Conservation (phyloP, 2,797 vertebrate genomes). For the Channallabes apus region DNA sequence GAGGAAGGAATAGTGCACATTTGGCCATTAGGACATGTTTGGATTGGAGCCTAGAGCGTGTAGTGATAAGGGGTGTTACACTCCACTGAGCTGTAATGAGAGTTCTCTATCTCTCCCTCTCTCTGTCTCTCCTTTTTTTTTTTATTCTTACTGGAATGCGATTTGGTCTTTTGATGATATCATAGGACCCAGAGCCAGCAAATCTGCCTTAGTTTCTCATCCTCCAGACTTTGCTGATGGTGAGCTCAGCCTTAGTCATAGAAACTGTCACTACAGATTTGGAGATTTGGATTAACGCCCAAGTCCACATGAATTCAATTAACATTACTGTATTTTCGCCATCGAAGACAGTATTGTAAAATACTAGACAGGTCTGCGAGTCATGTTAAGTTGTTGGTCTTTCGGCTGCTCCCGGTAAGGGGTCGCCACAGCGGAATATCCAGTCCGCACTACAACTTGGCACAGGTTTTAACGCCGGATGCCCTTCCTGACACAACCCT, state of each 20-base stretch:
- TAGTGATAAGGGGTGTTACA: slow-evolving; percentile 21
- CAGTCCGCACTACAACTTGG: too few species aligned
- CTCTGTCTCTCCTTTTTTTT: too few species aligned
- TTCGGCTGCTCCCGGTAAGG: too few species aligned
- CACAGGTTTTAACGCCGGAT: too few species aligned
- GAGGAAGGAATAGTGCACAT: background rate
- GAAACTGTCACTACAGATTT: background rate
- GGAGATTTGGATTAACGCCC: background rate
- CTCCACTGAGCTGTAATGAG: slow-evolving; percentile 30
- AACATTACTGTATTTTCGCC: background rate
- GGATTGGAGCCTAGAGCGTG: background rate
- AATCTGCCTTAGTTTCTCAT: background rate
- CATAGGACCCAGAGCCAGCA: slow-evolving; percentile 20
- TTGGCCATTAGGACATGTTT: slow-evolving; percentile 14
- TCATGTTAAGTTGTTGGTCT: background rate
- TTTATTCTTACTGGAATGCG: background rate
- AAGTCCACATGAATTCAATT: background rate
- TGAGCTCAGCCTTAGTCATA: slow-evolving; percentile 10
- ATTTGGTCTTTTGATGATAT: slow-evolving; percentile 28
- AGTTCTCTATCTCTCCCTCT: background rate
- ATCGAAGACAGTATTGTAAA: background rate
- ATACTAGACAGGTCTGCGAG: background rate
- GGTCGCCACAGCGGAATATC: too few species aligned
- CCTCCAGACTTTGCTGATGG: background rate
- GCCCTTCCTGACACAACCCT: too few species aligned